phyloP scores from a whole-genome alignment of 2,888 invertebrate genomes.

The Macrosiphum euphorbiae region DNA sequence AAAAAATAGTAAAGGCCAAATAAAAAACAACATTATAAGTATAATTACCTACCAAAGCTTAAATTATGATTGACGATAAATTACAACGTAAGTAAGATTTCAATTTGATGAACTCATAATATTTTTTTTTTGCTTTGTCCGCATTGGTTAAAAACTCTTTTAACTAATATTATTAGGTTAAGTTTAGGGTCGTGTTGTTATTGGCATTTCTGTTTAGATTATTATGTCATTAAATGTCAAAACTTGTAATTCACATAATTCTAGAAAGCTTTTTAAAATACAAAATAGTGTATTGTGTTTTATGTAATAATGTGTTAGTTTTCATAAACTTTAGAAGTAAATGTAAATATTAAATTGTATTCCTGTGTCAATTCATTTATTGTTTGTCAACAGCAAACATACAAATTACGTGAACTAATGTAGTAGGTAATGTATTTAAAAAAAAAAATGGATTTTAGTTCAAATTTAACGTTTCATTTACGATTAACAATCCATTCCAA shows the following conservation, averaged over 20 bases:
- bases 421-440: background rate
- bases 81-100: background rate
- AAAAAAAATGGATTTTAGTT: background rate
- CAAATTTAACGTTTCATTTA: background rate
- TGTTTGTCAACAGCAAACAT: background rate
- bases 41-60: background rate
- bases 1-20: background rate
- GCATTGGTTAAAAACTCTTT: background rate
- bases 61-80: no score
- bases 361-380: background rate
- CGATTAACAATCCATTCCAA: background rate
- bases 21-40: background rate
- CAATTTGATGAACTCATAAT: background rate
- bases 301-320: background rate
- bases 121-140: background rate
- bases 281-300: background rate
- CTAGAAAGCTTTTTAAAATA: background rate
- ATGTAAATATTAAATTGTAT: background rate
- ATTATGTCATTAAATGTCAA: background rate
- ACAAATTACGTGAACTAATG: background rate
- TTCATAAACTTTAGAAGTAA: background rate
- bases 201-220: background rate
- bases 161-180: background rate
- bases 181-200: background rate
- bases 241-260: background rate